Base-by-base conservation (phyloP, 2,888 invertebrate genomes). In the Unio pictorum region DNA sequence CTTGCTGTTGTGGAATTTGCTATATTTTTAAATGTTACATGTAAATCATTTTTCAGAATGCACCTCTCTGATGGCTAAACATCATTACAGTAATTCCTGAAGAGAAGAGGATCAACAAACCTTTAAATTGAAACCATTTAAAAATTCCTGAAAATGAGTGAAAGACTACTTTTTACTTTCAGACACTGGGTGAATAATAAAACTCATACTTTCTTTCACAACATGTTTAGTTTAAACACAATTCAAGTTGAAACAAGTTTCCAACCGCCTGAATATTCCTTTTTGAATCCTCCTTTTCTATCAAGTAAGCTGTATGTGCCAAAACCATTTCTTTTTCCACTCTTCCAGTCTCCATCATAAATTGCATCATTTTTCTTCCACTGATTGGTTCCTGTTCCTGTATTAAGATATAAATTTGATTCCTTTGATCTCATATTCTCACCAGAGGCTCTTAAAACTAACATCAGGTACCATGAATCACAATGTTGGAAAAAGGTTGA, bases 321-420 rank as follows among this genome's bases (percentile, higher is more conserved):
- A 81, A 89, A 90, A 3, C 90, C 90, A 84, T 86, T 87, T 71
- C 89, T 81, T 70, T 89, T 87, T 20, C 87, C 89, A 69, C 81
- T 82, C 72, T 84, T 86, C 90, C 90, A 90, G 73, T 90, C 90
- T 28, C 90, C 90, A 81, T 90, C 90, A 83, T 89, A 90, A 30
- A 90, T 79, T 68, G 87, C 83, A 59, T 88, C 87, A 64, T 79
- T 88, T 18, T 80, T 80, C 69, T 88, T 89, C 89, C 90, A 90
- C 69, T 83, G 84, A 68, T 88, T 87, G 45, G 89, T 89, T 30
- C 90, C 90, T 79, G 89, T 90, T n/a, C 89, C 88, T 87, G 71
- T 45, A 73, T 67, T 20, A 18, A 62, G 59, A 45, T 3, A 45
- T 15, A 45, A 45, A 45, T 45, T 45, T 58, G 15, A 45, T 45